Evolutionary conservation across 2,113 vertebrate species (phyloP).

Genomic region (Centropus unirufus): DNA sequence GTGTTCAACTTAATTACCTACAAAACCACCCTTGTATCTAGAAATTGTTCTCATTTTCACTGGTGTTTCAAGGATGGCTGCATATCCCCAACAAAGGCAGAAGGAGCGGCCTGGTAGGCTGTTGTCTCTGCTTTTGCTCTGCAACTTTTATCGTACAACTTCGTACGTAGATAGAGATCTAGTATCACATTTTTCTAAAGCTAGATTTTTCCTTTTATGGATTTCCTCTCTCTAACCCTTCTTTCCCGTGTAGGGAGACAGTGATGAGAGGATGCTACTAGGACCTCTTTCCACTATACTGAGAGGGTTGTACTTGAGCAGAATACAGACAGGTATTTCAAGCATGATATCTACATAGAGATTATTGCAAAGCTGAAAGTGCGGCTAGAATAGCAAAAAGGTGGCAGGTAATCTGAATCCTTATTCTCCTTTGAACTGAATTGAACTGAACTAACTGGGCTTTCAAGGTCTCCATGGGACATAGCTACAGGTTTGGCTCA

Average conservation of each 20-base stretch:
- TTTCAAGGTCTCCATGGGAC: neutral
- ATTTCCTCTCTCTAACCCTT: neutral
- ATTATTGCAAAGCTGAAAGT: neutral
- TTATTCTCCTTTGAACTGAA: neutral
- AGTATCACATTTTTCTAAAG: neutral
- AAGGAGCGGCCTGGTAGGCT: neutral
- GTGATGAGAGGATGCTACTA: neutral
- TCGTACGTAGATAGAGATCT: neutral
- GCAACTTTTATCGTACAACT: neutral
- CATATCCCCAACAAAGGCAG: neutral
- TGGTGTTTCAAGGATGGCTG: neutral
- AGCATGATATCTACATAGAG: neutral
- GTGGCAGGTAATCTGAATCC: fast-evolving
- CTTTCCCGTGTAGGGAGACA: neutral
- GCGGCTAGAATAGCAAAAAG: neutral
- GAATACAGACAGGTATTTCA: neutral
- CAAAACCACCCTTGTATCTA: neutral
- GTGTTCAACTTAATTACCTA: neutral
- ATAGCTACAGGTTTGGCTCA: neutral
- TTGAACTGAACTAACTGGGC: neutral
- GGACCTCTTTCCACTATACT: neutral
- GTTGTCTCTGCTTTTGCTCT: neutral
- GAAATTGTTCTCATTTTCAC: neutral
- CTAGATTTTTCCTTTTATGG: neutral
- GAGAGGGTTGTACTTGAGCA: neutral